Evolutionary conservation across 2,113 vertebrate genomes (phyloP).

Genomic region (Cricetomys ansorgei): DNA sequence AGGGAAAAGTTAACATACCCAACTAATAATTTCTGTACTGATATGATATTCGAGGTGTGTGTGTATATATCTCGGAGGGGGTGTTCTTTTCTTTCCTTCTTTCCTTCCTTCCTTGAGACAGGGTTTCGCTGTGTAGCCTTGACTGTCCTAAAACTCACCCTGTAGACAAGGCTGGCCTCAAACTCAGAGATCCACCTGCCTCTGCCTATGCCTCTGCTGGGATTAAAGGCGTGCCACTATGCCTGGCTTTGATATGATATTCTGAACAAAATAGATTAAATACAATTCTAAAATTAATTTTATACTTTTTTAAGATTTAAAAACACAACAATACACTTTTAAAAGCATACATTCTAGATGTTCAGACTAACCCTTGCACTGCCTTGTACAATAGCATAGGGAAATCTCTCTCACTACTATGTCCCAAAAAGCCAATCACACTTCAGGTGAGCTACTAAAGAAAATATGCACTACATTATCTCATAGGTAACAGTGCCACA

Average conservation of each 20-base stretch:
- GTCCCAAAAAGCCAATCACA: not conserved
- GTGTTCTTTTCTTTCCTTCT: too few species aligned
- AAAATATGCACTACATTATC: not conserved
- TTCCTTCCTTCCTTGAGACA: not conserved
- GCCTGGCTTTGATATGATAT: not conserved
- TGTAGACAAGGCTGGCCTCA: not conserved
- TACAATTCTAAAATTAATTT: constrained; percentile 26
- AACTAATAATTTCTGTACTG: not conserved
- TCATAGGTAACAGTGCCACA: not conserved
- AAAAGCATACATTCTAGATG: not conserved
- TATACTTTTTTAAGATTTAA: not conserved
- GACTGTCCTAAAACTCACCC: not conserved
- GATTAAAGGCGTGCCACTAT: not conserved
- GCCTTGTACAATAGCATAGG: not conserved
- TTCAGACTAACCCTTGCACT: constrained; percentile 38
- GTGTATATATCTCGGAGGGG: not conserved
- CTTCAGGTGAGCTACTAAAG: not conserved
- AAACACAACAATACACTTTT: not conserved
- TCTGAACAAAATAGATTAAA: not conserved
- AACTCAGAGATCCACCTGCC: not conserved
- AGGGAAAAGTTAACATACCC: not conserved
- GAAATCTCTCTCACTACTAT: not conserved
- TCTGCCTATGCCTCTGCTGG: not conserved
- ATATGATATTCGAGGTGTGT: not conserved
- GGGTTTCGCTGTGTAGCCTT: not conserved